Conservation (phyloP, 2,888 invertebrate genomes). For the Folsomia manolachei region DNA sequence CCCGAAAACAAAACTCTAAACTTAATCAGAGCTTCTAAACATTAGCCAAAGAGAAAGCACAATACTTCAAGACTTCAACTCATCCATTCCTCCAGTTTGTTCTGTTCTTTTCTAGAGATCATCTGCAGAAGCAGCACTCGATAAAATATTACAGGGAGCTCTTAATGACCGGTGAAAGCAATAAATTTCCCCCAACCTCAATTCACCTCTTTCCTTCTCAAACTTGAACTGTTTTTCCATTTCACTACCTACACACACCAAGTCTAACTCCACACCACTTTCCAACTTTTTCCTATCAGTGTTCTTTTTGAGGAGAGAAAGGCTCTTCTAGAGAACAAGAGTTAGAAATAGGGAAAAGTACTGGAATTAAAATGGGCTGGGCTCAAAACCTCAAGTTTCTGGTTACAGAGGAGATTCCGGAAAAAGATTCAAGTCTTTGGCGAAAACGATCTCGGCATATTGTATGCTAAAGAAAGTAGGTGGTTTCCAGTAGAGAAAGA, state of each 20-base stretch:
- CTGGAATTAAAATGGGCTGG: constrained; percentile 18
- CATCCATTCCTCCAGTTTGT: neutral
- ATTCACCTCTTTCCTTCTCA: constrained; percentile 34
- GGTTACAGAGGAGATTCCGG: neutral
- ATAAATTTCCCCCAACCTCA: constrained; percentile 38
- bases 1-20: neutral
- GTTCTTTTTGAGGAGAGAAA: neutral
- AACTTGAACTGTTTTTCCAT: constrained; percentile 21
- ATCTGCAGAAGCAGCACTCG: constrained; percentile 29
- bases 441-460: neutral
- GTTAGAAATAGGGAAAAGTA: neutral
- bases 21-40: neutral
- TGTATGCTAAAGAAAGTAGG: neutral
- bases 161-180: constrained; percentile 49
- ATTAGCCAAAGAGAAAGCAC: neutral
- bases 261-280: no score
- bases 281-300: neutral
- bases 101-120: constrained; percentile 18
- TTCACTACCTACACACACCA: no score
- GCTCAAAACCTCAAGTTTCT: constrained; percentile 7
- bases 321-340: neutral
- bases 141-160: constrained; percentile 34
- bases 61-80: no score
- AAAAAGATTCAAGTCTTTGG: neutral
- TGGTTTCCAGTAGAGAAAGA: neutral